phyloP scores from a whole-genome alignment of 2,888 invertebrate species.

The Patella caerulea region DNA sequence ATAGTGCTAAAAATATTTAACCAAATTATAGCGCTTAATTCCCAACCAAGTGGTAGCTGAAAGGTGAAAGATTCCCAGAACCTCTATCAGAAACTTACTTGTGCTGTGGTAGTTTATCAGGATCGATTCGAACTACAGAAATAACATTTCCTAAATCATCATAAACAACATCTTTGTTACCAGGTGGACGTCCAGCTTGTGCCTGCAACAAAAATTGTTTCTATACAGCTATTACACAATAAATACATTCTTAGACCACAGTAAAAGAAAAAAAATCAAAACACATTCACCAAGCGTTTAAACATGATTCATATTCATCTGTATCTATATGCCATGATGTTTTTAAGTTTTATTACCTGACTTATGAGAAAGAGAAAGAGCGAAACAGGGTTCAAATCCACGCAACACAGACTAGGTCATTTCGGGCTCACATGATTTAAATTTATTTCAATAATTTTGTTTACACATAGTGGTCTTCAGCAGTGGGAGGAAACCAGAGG shows the following conservation, averaged over 20 bases:
- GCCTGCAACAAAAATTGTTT: constrained; percentile 45
- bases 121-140: constrained; percentile 62
- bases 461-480: too few species aligned
- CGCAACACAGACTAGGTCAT: too few species aligned
- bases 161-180: constrained; percentile 65
- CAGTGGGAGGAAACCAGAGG: too few species aligned
- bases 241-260: background rate
- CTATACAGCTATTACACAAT: background rate
- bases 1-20: too few species aligned
- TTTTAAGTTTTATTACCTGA: background rate
- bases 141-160: constrained; percentile 69
- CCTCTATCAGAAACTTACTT: constrained; percentile 42
- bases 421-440: too few species aligned
- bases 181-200: constrained; percentile 67
- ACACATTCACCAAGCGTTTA: background rate
- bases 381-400: too few species aligned
- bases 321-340: background rate
- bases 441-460: too few species aligned
- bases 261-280: background rate
- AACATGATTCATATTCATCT: too few species aligned
- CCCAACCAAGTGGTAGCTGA: too few species aligned
- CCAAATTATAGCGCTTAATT: too few species aligned
- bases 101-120: constrained; percentile 64
- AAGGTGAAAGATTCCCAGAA: too few species aligned
- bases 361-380: background rate